These are phyloP conservation scores for Venturia canescens DNA, from an alignment of 1,140 invertebrate genomes.

Conservation along the genomic window DNA sequence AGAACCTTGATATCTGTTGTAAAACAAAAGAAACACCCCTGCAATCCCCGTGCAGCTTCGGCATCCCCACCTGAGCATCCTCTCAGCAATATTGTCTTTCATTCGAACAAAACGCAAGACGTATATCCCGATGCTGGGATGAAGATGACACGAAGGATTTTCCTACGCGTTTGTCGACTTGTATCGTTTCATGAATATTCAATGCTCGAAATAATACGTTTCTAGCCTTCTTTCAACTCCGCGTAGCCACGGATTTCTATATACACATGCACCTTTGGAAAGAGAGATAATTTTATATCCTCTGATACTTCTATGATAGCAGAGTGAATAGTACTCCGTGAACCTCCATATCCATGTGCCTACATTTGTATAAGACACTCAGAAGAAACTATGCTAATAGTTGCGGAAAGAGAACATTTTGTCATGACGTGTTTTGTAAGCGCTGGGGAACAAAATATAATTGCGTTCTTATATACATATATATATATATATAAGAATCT, in stretches of 20 bases:
- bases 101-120: not conserved
- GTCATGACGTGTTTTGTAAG: slow-evolving; percentile 29
- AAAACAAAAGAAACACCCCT: slow-evolving; percentile 10
- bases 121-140: slow-evolving; percentile 10
- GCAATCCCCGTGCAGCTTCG: not conserved
- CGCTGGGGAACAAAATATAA: not conserved
- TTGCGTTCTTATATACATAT: not conserved
- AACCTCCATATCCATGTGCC: too few relatives aligned
- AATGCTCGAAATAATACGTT: slow-evolving; percentile 28
- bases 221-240: slow-evolving; percentile 1
- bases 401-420: slow-evolving; percentile 15
- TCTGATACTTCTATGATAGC: not conserved
- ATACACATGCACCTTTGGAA: not conserved
- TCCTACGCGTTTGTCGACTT: not conserved
- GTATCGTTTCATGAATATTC: slow-evolving; percentile 31
- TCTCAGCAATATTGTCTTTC: slow-evolving; percentile 10
- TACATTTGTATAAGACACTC: not conserved
- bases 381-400: slow-evolving; percentile 24
- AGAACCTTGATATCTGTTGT: not conserved
- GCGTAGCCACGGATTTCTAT: not conserved
- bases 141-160: slow-evolving; percentile 31
- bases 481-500: too few relatives aligned
- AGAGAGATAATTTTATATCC: slow-evolving; percentile 4
- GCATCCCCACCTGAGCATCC: not conserved
- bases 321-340: slow-evolving; percentile 10